Evolutionary conservation across 2,113 vertebrate genomes (phyloP), one percentile per base, ranked within the genome.

Genomic region (Agapornis roseicollis): DNA sequence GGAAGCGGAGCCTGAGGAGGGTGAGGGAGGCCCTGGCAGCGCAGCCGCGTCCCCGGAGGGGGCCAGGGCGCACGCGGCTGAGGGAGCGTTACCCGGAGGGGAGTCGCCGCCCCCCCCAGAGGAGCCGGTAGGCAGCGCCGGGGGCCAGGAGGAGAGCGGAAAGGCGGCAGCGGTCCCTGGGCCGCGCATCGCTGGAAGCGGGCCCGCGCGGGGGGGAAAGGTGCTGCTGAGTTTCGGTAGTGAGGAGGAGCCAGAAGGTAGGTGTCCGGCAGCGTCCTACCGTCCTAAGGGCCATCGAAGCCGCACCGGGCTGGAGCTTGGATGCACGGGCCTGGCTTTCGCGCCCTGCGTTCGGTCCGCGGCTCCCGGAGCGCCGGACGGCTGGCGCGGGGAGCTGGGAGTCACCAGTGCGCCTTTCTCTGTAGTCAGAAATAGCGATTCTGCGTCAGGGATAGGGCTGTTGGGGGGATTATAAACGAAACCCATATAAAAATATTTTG

Each of bases 161-260:
- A 52, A 8, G 39, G 8, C 31, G 10, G 39, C 17, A 10, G 1
- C 35, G 31, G 73, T 33, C 49, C 41, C 33, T 14, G 41, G 70
- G 33, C 74, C 25, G 33, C 42, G 55, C 23, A 28, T 28, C 9
- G 17, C 44, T 7, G 72, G n/a, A 24, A 22, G 77, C 60, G 44
- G 78, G n/a, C 53, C 44, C n/a, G 44, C 28, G 27, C 66, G 20
- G 5, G 50, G 53, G 1, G 78, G 23, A 7, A 37, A 5, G 74
- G 77, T 4, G 50, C 58, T 89, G 60, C 95, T 97, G 88, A 97
- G 97, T 85, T 97, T 96, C 69, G 80, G 61, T 1, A 19, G 63
- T 2, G 94, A 90, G 53, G 94, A 93, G 73, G 95, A 97, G 24
- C 92, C 85, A 50, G 97, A 94, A 63, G 97, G 96, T 95, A 14